Base-by-base conservation (phyloP, 1,140 invertebrate genomes). In the Caligus rogercresseyi region DNA sequence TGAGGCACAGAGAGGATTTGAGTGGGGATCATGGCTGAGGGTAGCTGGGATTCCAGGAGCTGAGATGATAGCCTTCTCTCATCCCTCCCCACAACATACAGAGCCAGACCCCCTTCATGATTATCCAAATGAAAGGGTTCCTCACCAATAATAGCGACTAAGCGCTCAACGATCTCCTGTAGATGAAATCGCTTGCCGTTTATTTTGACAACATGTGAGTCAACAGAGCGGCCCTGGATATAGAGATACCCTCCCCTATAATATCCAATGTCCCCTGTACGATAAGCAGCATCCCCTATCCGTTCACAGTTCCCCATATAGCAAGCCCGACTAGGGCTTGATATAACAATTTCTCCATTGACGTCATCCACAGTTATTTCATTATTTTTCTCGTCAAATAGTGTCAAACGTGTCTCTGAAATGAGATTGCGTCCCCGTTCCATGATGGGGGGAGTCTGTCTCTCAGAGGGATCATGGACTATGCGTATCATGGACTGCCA, bases 401-500 rank as follows among this genome's bases (percentile, higher is more conserved):
- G 18, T 15, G 18, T 25, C n/a, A 60, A 1, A 26, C 21, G 14
- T 1, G 57, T 60, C 15, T 60, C 24, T 14, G 23, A 60, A 14
- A 26, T 18, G 1, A 60, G 20, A 13, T 60, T 60, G 13, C 16
- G 24, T 43, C 18, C 18, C 26, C 15, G 14, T 1, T 18, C 18
- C 15, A 21, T 18, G 43, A 60, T 60, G 1, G 2, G 57, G n/a
- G n/a, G n/a, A n/a, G n/a, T n/a, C n/a, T n/a, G n/a, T n/a, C n/a
- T n/a, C n/a, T n/a, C n/a, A n/a, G n/a, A n/a, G n/a, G n/a, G n/a
- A n/a, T n/a, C n/a, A n/a, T 13, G 2, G 2, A 25, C 16, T 25
- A 60, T 60, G 18, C 19, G 11, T n/a, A 43, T 20, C 26, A 60
- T 11, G 2, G 57, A 60, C 26, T 60, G 57, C 57, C 57, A 60